Evolutionary conservation across 2,113 vertebrate genomes (phyloP).

Genomic region (Coturnix japonica): DNA sequence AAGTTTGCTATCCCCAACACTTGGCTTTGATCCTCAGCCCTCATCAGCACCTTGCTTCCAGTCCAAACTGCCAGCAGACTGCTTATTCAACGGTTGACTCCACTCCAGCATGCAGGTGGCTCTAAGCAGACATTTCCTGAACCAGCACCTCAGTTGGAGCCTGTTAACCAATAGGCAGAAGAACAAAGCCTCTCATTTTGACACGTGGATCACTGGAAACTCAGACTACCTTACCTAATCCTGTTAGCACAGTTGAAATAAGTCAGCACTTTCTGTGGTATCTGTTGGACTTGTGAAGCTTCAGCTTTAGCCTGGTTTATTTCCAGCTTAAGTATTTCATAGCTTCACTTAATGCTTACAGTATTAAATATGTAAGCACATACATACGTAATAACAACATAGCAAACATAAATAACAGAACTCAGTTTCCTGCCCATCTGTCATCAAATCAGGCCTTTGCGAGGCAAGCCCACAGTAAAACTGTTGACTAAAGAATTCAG

Average conservation of each 20-base stretch:
- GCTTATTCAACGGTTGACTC: slow-evolving; percentile 41
- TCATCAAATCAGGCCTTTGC: neutral
- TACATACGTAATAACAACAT: neutral
- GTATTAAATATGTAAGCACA: neutral
- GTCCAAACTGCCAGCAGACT: slow-evolving; percentile 20
- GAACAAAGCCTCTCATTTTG: neutral
- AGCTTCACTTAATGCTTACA: neutral
- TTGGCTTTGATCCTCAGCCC: slow-evolving; percentile 29
- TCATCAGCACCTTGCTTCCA: slow-evolving; percentile 23
- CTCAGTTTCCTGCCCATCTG: neutral
- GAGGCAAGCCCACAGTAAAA: neutral
- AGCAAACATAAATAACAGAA: neutral
- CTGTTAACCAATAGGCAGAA: neutral
- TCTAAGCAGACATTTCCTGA: neutral
- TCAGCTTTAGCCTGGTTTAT: neutral
- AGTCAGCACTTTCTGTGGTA: neutral
- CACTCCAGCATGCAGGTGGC: neutral
- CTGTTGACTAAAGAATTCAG: neutral
- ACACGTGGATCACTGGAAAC: neutral
- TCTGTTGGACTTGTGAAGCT: neutral
- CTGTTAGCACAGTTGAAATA: neutral
- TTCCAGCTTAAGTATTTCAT: neutral
- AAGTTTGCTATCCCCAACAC: neutral
- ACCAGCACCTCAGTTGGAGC: neutral
- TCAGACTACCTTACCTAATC: neutral